Evolutionary conservation across 2,113 vertebrate species (phyloP).

Genomic region (Origma solitaria): DNA sequence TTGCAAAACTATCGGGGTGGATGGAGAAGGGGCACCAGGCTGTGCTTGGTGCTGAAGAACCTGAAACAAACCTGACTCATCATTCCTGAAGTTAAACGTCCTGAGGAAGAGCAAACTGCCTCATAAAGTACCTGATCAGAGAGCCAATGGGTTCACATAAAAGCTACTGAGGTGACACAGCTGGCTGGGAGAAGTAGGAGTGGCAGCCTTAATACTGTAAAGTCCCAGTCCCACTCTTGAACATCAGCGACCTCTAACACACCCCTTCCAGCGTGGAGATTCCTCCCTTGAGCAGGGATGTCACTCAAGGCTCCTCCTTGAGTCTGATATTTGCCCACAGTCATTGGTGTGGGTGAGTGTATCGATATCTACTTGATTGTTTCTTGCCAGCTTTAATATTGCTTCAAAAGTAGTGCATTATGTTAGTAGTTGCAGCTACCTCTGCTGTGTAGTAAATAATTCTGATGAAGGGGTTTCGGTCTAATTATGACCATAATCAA

Average conservation of each 20-base stretch:
- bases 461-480: neutral
- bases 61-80: neutral
- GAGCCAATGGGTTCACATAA: neutral
- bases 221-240: neutral
- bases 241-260: neutral
- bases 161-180: neutral
- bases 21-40: rapidly evolving
- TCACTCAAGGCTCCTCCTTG: neutral
- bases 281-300: neutral
- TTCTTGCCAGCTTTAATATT: neutral
- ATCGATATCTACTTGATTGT: neutral
- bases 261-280: neutral
- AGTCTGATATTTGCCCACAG: neutral
- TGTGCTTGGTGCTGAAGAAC: neutral
- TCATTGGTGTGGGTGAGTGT: neutral
- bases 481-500: neutral
- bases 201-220: neutral
- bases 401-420: neutral
- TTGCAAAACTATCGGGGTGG: neutral
- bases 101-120: neutral
- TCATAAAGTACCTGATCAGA: neutral
- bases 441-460: neutral
- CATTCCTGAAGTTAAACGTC: neutral
- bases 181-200: neutral
- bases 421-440: neutral